Base-by-base conservation (phyloP, 2,797 vertebrate species). In the Enteromius unitaeniatus region DNA sequence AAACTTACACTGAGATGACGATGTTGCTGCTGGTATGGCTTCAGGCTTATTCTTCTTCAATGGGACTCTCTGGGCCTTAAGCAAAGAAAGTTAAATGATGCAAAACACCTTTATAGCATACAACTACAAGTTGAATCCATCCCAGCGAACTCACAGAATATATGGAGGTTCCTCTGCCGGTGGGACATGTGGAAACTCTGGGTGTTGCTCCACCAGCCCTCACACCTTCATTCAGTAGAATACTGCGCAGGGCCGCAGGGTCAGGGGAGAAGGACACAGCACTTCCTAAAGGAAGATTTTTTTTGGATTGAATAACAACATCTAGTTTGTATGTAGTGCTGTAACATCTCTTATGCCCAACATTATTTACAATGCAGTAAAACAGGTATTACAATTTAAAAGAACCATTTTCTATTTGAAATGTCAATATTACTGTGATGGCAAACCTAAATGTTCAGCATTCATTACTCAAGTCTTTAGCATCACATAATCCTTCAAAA, bases 41-140 rank as follows among this genome's bases (percentile, higher is more conserved):
- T 92, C 93, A 7, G 73, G 47, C 2, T 9, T 81, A 31, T 62
- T 85, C 86, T 93, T 95, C 83, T 70, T 91, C 42, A 93, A 64
- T 0, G 92, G 94, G 1, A 96, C 93, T 90, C 95, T 93, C 85
- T 92, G 94, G 87, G 94, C 92, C 94, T 96, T 85, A 78, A 87
- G 0, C 34, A 14, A 60, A 79, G 9, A 19, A 15, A 37, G 10
- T 37, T 49, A 76, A 11, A 77, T n/a, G 23, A n/a, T 78, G 73
- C 10, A 68, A 62, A 84, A 58, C 19, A 21, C 3, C 28, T 13
- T 17, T 0, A 15, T 23, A 14, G 34, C n/a, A 34, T 3, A 19
- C 14, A 23, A 60, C n/a, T 21, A 4, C 5, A 40, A 84, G 14
- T 19, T 21, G 28, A 73, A 37, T 55, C 23, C 21, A 37, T 37